Evolutionary conservation across 1,140 invertebrate genomes (phyloP), one percentile per base, ranked within the genome.

Genomic region (Dendroctonus valens): DNA sequence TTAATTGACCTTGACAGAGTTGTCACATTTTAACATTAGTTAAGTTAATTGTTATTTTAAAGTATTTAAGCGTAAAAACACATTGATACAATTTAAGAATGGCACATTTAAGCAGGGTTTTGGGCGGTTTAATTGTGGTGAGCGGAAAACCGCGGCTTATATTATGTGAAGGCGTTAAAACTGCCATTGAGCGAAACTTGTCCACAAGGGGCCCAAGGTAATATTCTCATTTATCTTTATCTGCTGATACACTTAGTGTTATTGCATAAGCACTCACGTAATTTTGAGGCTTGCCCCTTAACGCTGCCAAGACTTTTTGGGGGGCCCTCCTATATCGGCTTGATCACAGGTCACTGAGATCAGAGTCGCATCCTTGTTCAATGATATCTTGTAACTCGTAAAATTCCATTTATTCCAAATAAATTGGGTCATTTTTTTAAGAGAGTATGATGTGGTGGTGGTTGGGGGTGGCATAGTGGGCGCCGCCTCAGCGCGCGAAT

Each of bases 401-500:
- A 26, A 26, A 26, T 26, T 26, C 26, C 26, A 26, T 26, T 26
- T 26, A 26, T 26, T 26, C 26, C 26, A 26, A 26, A 26, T 26
- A 26, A 26, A 26, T 1, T 26, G 3, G 26, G 3, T 26, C 26
- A 26, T 26, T 26, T 26, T 41, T 57, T 66, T 51, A 52, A 66
- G 64, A 46, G 64, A 66, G 59, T 66, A 59, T 44, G 64, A 99
- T 82, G 77, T 99, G 49, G 89, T 92, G 14, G 87, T 99, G 59
- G 92, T 99, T 67, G 98, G 97, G 7, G 97, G 97, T 55, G 97
- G 98, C 8, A 99, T 99, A 72, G 90, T 99, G 49, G 98, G 97
- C 7, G 85, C 91, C 57, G 96, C 96, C 9, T 95, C 94, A 38
- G 97, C 96, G 0, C 83, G 94, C 72, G 93, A 98, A 81, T 82